These are phyloP conservation scores for Urocyon cinereoargenteus DNA, from an alignment of 2,797 vertebrate genomes.

Conservation along the genomic window DNA sequence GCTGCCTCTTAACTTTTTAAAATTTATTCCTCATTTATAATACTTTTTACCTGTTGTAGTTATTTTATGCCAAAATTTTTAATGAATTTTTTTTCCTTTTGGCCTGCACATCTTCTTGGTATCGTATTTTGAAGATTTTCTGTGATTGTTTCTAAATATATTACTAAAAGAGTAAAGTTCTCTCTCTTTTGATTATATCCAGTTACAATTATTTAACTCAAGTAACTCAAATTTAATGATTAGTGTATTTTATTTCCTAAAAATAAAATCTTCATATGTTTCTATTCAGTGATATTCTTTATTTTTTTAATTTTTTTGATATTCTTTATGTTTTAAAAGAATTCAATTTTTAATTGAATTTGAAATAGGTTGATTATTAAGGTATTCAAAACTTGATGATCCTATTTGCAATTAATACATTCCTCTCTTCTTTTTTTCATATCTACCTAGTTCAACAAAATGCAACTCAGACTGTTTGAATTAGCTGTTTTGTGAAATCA, in stretches of 20 bases:
- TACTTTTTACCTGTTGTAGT: background rate
- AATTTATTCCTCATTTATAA: background rate
- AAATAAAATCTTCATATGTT: conserved; percentile 34
- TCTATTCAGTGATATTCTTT: background rate
- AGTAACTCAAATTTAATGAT: conserved; percentile 49
- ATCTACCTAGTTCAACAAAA: conserved; percentile 33
- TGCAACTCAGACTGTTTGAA: conserved; percentile 11
- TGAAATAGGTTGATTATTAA: conserved; percentile 29
- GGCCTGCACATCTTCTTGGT: background rate
- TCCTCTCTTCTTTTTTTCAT: background rate
- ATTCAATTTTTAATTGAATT: conserved; percentile 49
- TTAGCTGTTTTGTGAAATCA: conserved; percentile 54
- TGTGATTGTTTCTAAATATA: conserved; percentile 23
- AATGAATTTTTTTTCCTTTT: background rate
- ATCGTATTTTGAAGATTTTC: conserved; percentile 35
- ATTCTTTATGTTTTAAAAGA: conserved; percentile 42
- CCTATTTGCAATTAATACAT: conserved; percentile 10
- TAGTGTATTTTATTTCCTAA: conserved; percentile 48
- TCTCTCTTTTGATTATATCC: background rate
- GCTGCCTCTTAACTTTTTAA: background rate
- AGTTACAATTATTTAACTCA: conserved; percentile 30
- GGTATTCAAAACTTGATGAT: conserved; percentile 36
- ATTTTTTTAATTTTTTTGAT: conserved; percentile 12
- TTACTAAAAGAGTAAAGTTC: conserved; percentile 14
- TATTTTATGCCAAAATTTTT: background rate